Evolutionary conservation across 23 tunicate genomes (phyloP).

Genomic region (Styela clava): DNA sequence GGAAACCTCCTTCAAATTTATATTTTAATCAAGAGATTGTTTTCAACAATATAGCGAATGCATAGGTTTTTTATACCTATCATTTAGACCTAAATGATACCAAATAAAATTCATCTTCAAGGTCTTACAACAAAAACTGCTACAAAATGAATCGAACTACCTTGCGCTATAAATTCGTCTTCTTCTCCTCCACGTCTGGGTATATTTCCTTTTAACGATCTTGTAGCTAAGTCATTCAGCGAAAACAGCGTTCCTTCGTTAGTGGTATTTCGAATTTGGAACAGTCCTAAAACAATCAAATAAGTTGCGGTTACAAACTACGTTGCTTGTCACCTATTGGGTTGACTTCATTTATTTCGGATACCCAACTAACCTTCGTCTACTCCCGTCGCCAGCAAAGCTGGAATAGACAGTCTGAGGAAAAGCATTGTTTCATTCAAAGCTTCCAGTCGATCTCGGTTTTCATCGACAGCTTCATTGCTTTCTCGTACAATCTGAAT

Average conservation of each 20-base stretch:
- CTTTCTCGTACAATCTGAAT: conserved; percentile 54
- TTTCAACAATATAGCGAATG: too few species aligned
- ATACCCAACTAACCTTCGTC: background rate
- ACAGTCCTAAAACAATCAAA: background rate
- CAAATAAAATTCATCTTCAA: too few species aligned
- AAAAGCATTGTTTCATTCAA: conserved; percentile 40
- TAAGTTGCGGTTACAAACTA: too few species aligned
- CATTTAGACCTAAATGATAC: too few species aligned
- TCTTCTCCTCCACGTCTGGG: background rate
- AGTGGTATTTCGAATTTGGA: background rate
- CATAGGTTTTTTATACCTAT: too few species aligned
- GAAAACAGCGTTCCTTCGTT: background rate
- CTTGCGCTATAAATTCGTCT: too few species aligned
- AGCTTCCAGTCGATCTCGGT: conserved; percentile 35
- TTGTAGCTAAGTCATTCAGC: background rate
- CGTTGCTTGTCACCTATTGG: too few species aligned
- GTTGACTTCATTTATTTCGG: too few species aligned
- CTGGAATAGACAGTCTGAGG: background rate
- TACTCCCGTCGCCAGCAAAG: background rate
- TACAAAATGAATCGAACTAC: too few species aligned
- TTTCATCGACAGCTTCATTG: conserved; percentile 54
- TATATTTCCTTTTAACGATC: background rate
- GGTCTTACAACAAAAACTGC: too few species aligned
- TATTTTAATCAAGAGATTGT: too few species aligned
- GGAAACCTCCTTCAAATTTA: too few species aligned